phyloP scores from a whole-genome alignment of 2,113 vertebrate genomes.

The Panurus biarmicus region DNA sequence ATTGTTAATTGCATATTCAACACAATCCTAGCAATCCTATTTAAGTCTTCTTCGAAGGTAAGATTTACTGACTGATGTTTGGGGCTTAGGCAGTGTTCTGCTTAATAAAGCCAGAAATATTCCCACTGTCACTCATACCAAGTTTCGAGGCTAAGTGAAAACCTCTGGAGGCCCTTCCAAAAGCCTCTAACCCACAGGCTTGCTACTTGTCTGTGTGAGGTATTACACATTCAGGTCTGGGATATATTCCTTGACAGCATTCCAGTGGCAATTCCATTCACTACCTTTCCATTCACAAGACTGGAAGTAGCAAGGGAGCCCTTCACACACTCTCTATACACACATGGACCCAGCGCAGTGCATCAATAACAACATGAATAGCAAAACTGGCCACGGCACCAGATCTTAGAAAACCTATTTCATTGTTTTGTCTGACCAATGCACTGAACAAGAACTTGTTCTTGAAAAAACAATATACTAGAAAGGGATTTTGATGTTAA shows the following conservation, averaged over 20 bases:
- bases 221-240: not conserved
- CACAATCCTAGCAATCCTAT: not conserved
- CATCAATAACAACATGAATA: not conserved
- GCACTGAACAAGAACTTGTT: not conserved
- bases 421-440: not conserved
- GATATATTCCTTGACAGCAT: not conserved
- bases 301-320: not conserved
- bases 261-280: not conserved
- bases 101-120: not conserved
- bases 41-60: not conserved
- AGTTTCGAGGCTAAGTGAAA: not conserved
- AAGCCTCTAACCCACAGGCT: not conserved
- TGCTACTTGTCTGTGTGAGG: not conserved
- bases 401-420: not conserved
- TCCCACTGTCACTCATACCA: not conserved
- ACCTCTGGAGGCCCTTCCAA: not conserved
- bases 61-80: not conserved
- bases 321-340: not conserved
- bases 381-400: not conserved
- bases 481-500: not conserved
- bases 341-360: not conserved
- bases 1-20: not conserved
- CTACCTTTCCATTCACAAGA: not conserved
- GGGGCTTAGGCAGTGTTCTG: not conserved
- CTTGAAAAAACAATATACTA: not conserved